These are phyloP conservation scores for Hydrophis major DNA, from an alignment of 2,797 vertebrate genomes.

Conservation along the genomic window DNA sequence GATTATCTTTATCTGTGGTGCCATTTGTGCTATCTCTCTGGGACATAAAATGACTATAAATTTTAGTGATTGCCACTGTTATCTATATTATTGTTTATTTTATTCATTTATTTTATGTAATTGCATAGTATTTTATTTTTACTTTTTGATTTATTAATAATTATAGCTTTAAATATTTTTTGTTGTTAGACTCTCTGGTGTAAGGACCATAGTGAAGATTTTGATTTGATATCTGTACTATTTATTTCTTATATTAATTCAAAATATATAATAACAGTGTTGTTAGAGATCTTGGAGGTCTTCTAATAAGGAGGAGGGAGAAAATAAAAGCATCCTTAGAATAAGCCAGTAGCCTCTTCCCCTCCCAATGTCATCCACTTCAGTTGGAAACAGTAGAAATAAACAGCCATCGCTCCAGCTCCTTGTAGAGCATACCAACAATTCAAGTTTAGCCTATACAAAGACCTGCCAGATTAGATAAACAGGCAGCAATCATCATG, in stretches of 20 bases:
- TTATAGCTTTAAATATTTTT: not conserved
- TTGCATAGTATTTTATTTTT: not conserved
- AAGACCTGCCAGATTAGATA: not conserved
- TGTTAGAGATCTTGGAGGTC: not conserved
- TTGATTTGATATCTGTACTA: not conserved
- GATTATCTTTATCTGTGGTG: not conserved
- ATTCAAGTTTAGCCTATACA: not conserved
- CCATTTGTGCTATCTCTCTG: not conserved
- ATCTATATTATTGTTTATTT: not conserved
- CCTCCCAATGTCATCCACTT: not conserved
- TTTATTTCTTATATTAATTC: not conserved
- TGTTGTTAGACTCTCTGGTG: not conserved
- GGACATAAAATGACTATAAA: not conserved
- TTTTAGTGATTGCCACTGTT: not conserved
- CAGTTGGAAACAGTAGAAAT: not conserved
- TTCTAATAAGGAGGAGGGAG: not conserved
- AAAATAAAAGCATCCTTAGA: not conserved
- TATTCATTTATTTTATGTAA: not conserved
- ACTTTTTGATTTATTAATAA: not conserved
- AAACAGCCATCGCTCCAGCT: not conserved
- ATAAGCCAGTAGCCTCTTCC: not conserved
- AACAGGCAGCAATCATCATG: not conserved
- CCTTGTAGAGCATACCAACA: not conserved
- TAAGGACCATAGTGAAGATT: not conserved
- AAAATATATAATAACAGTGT: not conserved